Evolutionary conservation across 53 echinoderm and acorn worm species (phyloP), one percentile per base, ranked within the genome.

Genomic region (Astropecten irregularis): DNA sequence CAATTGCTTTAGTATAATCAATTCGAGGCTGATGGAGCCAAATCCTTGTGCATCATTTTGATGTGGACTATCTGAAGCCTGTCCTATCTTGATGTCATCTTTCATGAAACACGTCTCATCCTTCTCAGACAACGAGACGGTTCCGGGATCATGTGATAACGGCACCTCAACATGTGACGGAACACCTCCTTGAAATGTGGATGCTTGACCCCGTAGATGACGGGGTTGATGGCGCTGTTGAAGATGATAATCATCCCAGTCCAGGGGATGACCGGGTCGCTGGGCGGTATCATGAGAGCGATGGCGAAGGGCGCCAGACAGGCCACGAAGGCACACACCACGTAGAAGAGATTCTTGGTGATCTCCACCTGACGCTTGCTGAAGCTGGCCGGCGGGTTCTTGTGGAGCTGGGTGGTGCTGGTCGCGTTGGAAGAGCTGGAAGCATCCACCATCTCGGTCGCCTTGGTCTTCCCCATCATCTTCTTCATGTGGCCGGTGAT

Each of bases 101-200:
- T n/a, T n/a, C n/a, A n/a, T n/a, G n/a, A n/a, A n/a, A n/a, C n/a
- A n/a, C n/a, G n/a, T 28, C 27, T 40, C 25, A 76, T 37, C 59
- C 58, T 79, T 3, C 61, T 44, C 13, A 79, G 62, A 47, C 79
- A 79, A 11, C 79, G 4, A 29, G 79, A 79, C 21, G 79, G 79
- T 21, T 63, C 62, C 4, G 79, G 63, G 31, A 79, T 79, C 79
- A 62, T 79, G 79, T 47, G 49, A 48, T 22, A 79, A 13, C 61
- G 79, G 61, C 79, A 79, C 61, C 60, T 61, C 20, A 79, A 37
- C 79, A 79, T 79, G 79, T 62, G 49, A 33, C 79, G 61, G 49
- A 89, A 89, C 54, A 89, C 89, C 29, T 38, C 69, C 81, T 70
- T 89, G 52, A 89, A 89, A 63, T 89, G 84, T 5, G 89, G 89